phyloP scores from a whole-genome alignment of 2,888 invertebrate species.

The Apodemia duryi region DNA sequence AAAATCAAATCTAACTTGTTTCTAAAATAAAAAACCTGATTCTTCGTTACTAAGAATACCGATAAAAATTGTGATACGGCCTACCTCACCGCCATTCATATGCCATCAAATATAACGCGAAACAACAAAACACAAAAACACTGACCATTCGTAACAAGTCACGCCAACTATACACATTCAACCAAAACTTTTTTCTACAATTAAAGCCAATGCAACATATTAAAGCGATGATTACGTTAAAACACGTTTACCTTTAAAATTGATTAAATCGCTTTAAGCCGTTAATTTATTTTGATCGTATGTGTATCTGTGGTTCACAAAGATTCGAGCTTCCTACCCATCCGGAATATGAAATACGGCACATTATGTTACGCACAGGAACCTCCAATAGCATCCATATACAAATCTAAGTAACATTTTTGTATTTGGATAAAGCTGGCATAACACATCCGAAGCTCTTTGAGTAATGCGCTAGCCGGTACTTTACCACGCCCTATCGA shows the following conservation, averaged over 20 bases:
- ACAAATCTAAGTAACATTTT: slow-evolving; percentile 11
- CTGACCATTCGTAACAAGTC: slow-evolving; percentile 23
- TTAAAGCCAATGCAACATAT: slow-evolving; percentile 33
- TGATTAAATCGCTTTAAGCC: slow-evolving; percentile 32
- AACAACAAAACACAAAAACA: slow-evolving; percentile 20
- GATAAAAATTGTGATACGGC: background rate
- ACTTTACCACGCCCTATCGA: slow-evolving; percentile 59
- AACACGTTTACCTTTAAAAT: slow-evolving; percentile 31
- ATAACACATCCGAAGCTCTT: slow-evolving; percentile 26
- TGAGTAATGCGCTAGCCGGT: slow-evolving; percentile 54
- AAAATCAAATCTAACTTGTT: background rate
- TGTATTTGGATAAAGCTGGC: slow-evolving; percentile 14
- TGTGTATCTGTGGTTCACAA: slow-evolving; percentile 16
- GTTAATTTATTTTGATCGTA: slow-evolving; percentile 18
- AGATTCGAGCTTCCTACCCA: slow-evolving; percentile 17
- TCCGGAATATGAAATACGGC: background rate
- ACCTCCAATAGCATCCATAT: slow-evolving; percentile 9
- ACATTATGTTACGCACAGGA: slow-evolving; percentile 11
- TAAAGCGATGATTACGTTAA: slow-evolving; percentile 34
- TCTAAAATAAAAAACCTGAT: slow-evolving; percentile 8
- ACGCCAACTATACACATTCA: slow-evolving; percentile 20
- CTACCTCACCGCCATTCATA: slow-evolving; percentile 3
- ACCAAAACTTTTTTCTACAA: slow-evolving; percentile 23
- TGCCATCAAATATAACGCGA: slow-evolving; percentile 15
- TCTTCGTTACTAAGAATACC: background rate